A percentile compares a stretch with the other conserved stretches of the same genome.
phyloP scores from a whole-genome alignment of 2,797 vertebrate genomes.

The Myripristis murdjan region DNA sequence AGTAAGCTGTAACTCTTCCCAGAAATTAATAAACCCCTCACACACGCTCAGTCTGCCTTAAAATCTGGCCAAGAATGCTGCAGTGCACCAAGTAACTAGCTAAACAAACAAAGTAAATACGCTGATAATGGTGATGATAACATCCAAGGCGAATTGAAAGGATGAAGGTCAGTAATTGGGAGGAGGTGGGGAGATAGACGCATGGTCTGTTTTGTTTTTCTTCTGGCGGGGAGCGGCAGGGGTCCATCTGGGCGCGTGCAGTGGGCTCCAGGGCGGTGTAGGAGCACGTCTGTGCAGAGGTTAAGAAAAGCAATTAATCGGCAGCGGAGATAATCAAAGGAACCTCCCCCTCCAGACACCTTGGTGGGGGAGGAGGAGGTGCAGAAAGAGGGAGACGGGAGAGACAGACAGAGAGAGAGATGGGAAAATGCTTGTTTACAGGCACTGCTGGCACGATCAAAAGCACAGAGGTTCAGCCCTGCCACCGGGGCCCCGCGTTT shows the following conservation, averaged over 20 bases:
- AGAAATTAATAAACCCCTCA: slow-evolving; percentile 61
- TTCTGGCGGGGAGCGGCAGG: slow-evolving; percentile 54
- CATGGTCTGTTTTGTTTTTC: slow-evolving; percentile 68
- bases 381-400: slow-evolving; percentile 11
- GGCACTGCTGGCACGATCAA: slow-evolving; percentile 73
- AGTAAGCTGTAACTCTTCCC: slow-evolving; percentile 36
- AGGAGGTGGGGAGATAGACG: slow-evolving; percentile 64
- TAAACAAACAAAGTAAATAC: slow-evolving; percentile 78
- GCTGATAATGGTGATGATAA: slow-evolving; percentile 72
- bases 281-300: slow-evolving; percentile 79
- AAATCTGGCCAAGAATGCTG: slow-evolving; percentile 52
- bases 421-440: slow-evolving; percentile 81
- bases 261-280: slow-evolving; percentile 68
- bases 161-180: slow-evolving; percentile 82
- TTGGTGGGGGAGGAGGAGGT: slow-evolving; percentile 55
- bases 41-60: slow-evolving; percentile 39
- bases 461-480: slow-evolving; percentile 65
- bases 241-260: slow-evolving; percentile 71
- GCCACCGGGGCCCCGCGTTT: slow-evolving; percentile 76
- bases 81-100: slow-evolving; percentile 65
- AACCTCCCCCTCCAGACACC: slow-evolving; percentile 79
- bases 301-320: slow-evolving; percentile 87
- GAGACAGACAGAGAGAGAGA: slow-evolving; percentile 61
- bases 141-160: slow-evolving; percentile 72
- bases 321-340: slow-evolving; percentile 84